phyloP scores from a whole-genome alignment of 1,140 invertebrate genomes.

The Arion vulgaris region DNA sequence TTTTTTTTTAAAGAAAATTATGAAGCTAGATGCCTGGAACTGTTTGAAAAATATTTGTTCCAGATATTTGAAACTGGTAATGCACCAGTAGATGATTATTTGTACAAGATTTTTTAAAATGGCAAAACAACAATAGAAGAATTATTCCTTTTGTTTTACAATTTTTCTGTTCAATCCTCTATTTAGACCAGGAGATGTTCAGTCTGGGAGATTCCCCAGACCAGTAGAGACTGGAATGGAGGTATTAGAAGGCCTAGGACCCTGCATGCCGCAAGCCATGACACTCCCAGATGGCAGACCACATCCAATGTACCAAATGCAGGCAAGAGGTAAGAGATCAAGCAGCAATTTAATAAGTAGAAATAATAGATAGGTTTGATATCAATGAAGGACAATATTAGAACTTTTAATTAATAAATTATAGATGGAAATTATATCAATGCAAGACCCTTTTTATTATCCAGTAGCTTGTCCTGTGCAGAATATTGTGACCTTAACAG shows the following conservation, averaged over 20 bases:
- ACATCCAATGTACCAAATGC: slow-evolving; percentile 36
- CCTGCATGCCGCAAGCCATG: slow-evolving; percentile 27
- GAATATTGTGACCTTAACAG: too few species aligned
- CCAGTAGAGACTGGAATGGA: slow-evolving; percentile 21
- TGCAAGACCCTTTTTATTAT: too few species aligned
- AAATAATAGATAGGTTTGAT: not conserved
- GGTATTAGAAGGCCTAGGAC: slow-evolving; percentile 19
- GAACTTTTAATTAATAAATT: not conserved
- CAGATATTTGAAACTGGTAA: too few species aligned
- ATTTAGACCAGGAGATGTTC: slow-evolving; percentile 20
- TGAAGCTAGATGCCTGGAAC: too few species aligned
- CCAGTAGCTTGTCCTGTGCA: too few species aligned
- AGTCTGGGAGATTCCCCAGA: slow-evolving; percentile 17
- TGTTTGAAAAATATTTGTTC: too few species aligned
- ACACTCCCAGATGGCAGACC: slow-evolving; percentile 19
- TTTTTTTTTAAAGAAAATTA: too few species aligned
- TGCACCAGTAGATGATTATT: too few species aligned
- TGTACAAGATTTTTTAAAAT: too few species aligned
- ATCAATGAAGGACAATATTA: not conserved
- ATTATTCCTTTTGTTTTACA: not conserved
- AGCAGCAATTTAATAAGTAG: not conserved
- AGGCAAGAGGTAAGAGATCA: slow-evolving; percentile 23
- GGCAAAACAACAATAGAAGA: too few species aligned
- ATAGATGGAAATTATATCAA: too few species aligned
- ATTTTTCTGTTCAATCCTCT: not conserved